phyloP scores from a whole-genome alignment of 53 echinoderm and acorn worm genomes.

The Holothuria scabra region DNA sequence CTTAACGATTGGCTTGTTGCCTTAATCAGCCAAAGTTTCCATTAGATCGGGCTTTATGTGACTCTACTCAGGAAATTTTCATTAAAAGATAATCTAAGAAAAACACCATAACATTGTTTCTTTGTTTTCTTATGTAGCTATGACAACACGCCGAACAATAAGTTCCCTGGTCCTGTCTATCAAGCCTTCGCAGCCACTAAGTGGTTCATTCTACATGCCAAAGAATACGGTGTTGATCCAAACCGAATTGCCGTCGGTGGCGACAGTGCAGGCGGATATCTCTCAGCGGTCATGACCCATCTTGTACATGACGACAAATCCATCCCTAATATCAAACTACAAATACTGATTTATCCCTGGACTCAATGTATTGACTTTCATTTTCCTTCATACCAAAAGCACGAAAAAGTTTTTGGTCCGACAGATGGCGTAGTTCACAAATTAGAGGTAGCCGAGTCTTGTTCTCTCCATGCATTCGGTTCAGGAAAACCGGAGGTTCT shows the following conservation, averaged over 20 bases:
- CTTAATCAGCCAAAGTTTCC: too few species aligned
- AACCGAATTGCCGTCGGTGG: slow-evolving; percentile 69
- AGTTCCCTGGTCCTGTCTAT: too few species aligned
- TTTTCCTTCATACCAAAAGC: slow-evolving; percentile 69
- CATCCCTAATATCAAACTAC: slow-evolving; percentile 63
- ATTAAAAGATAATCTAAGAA: too few species aligned
- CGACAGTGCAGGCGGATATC: slow-evolving; percentile 83
- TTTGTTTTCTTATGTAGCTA: slow-evolving; percentile 53
- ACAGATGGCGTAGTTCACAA: neutral
- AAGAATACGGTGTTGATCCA: slow-evolving; percentile 62
- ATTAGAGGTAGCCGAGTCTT: neutral
- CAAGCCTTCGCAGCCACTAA: slow-evolving; percentile 57
- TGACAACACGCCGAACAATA: slow-evolving; percentile 68
- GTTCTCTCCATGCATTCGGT: slow-evolving; percentile 9
- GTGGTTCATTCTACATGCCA: slow-evolving; percentile 70
- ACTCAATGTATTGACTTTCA: slow-evolving; percentile 67
- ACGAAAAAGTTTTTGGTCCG: neutral
- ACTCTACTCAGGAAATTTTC: too few species aligned
- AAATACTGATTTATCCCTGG: slow-evolving; percentile 51
- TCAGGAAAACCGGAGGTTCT: neutral
- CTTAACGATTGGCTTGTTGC: too few species aligned
- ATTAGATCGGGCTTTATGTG: too few species aligned
- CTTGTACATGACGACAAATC: slow-evolving; percentile 53
- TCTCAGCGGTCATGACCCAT: slow-evolving; percentile 68
- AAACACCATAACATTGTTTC: too few species aligned